phyloP scores from a whole-genome alignment of 2,113 vertebrate genomes.

The Apteryx owenii region DNA sequence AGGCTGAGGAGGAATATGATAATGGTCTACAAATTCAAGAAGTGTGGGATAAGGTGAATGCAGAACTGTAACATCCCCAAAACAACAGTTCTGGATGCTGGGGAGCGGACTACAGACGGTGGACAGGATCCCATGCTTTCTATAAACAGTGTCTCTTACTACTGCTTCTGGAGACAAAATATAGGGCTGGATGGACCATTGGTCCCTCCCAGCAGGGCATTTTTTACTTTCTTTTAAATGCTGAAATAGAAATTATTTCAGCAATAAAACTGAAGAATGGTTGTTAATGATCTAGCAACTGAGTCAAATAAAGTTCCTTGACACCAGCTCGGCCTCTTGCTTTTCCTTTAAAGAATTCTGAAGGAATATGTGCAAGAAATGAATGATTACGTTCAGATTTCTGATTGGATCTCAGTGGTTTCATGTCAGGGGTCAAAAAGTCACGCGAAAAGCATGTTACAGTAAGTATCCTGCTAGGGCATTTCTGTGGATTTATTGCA shows the following conservation, averaged over 20 bases:
- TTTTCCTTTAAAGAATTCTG: background rate
- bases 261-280: background rate
- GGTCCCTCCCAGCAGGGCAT: accelerated
- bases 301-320: background rate
- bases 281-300: background rate
- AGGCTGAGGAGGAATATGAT: background rate
- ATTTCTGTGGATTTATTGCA: background rate
- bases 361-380: background rate
- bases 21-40: background rate
- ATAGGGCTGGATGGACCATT: background rate
- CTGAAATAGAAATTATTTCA: background rate
- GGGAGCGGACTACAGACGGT: background rate
- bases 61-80: background rate
- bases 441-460: background rate
- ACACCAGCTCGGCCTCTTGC: background rate
- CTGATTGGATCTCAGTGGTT: background rate
- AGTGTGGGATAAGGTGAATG: background rate
- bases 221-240: background rate
- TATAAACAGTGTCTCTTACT: background rate
- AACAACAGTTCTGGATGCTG: background rate
- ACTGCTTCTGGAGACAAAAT: background rate
- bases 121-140: background rate
- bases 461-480: background rate
- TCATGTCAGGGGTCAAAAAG: background rate
- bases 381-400: background rate